Percentiles rank a stretch among this genome's conserved stretches.
These are phyloP conservation scores for Drosophila putrida DNA, from an alignment of 2,888 invertebrate species.

Conservation along the genomic window DNA sequence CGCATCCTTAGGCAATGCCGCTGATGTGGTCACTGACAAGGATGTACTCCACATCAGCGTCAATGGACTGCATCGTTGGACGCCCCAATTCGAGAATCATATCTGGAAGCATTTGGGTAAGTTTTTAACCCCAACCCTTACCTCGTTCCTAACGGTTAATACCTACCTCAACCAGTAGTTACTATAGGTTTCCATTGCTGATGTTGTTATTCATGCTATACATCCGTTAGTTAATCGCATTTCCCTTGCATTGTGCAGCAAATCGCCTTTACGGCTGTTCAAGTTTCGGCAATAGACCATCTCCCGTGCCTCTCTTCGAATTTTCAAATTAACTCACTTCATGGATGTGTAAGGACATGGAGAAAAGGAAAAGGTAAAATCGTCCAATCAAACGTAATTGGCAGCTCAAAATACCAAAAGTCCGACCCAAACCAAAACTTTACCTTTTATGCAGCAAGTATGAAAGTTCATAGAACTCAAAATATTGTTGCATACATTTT, in stretches of 20 bases:
- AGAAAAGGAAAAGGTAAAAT: not conserved
- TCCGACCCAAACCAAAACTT: slow-evolving; percentile 4
- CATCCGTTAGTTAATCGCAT: slow-evolving; percentile 67
- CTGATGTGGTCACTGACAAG: slow-evolving; percentile 43
- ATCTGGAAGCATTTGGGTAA: slow-evolving; percentile 86
- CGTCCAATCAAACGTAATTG: slow-evolving; percentile 67
- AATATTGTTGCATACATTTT: slow-evolving; percentile 9
- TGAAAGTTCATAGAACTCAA: slow-evolving; percentile 7
- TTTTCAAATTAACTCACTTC: slow-evolving; percentile 2
- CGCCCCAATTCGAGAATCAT: slow-evolving; percentile 84
- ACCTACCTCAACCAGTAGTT: not conserved
- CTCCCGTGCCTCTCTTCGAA: not conserved
- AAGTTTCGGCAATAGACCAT: not conserved
- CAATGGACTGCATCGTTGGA: slow-evolving; percentile 85
- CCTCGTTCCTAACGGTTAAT: not conserved
- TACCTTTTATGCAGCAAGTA: not conserved
- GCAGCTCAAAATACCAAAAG: slow-evolving; percentile 12
- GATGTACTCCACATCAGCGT: slow-evolving; percentile 84
- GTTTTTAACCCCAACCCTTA: slow-evolving; percentile 24
- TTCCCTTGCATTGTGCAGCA: slow-evolving; percentile 65
- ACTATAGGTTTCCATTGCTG: not conserved
- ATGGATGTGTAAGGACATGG: not conserved
- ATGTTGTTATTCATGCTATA: slow-evolving; percentile 23
- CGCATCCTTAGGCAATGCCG: slow-evolving; percentile 22
- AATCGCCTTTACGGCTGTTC: slow-evolving; percentile 30